Base-by-base conservation (phyloP, 2,888 invertebrate species). In the Coleophora flavipennella region DNA sequence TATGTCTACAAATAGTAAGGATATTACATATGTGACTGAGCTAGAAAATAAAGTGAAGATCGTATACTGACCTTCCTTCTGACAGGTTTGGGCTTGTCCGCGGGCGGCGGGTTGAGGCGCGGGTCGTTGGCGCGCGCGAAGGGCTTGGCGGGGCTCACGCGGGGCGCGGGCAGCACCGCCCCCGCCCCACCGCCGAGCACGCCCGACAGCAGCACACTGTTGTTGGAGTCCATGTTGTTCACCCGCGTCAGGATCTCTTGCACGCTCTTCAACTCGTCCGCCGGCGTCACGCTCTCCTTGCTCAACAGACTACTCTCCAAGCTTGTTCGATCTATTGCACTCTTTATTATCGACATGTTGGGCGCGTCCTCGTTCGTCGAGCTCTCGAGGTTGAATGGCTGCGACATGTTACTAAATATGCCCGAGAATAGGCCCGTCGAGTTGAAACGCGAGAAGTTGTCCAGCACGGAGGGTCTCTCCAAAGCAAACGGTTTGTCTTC, bases 181-280 rank as follows among this genome's bases (percentile, higher is more conserved):
- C 59, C 48, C 47, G 58, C 55, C 40, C 4, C 29, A 7, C n/a
- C 4, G 3, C 29, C 29, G 45, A 85, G 51, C 62, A 85, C 83
- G 0, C 81, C 85, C 48, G 83, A 83, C 53, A 84, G 59, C 54
- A 84, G 62, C 54, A 83, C 80, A 72, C 85, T 84, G 47, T 78
- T 84, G 62, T 78, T 79, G 42, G 81, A 78, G 66, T 85, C 84
- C 84, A 85, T 85, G 57, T 74, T 85, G 55, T 77, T 85, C 58
- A 85, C 85, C 42, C 83, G 76, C 53, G 78, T 79, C 56, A 85
- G 57, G 47, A 85, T 83, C 57, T 80, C 85, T 44, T 81, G 79
- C 32, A 85, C 85, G 56, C 77, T 84, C 46, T 70, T 75, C 55
- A 84, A 59, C 40, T 85, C 85, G 46, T 85, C 84, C 53, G 63